Base-by-base conservation (phyloP, 2,888 invertebrate species). In the Euzophera pinguis region DNA sequence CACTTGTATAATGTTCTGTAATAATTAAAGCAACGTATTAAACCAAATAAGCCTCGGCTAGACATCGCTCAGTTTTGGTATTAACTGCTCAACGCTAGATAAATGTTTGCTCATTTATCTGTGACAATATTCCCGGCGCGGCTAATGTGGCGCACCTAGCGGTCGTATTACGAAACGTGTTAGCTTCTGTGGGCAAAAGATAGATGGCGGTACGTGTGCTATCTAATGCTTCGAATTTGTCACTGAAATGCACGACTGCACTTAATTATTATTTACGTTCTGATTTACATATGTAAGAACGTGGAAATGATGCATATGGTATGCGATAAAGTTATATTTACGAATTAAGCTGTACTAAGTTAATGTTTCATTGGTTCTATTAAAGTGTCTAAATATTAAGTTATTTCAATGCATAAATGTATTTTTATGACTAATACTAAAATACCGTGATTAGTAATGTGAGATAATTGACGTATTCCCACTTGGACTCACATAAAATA, bases 21-120 rank as follows among this genome's bases (percentile, higher is more conserved):
- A 45, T 45, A 16, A 45, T 45, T 45, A 32, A 32, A 45, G 45
- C 32, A 32, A 27, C 49, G n/a, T 27, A 50, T 27, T 50, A 41
- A 49, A 27, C 49, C 17, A 47, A 50, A 50, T 60, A 59, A 57
- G 61, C 56, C 53, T 54, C 51, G 57, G 57, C 52, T 61, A 63
- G 66, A 67, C 68, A 73, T 65, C 70, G 62, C 61, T 48, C 60
- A 56, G 55, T 69, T 74, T 74, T 74, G 64, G 66, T 50, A 69
- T 67, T 67, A 70, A 67, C 62, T 58, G 65, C 64, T 71, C 63
- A 60, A 60, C 66, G 60, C 53, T 52, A 54, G 68, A 77, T 70
- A 73, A 77, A 77, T 78, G 75, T 71, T 71, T 65, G 59, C 59
- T 62, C 71, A 74, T 75, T 74, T 71, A 66, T 77, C 45, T 70